Evolutionary conservation across 2,113 vertebrate genomes (phyloP), one percentile per base, ranked within the genome.

Genomic region (Marcusenius ussheri): DNA sequence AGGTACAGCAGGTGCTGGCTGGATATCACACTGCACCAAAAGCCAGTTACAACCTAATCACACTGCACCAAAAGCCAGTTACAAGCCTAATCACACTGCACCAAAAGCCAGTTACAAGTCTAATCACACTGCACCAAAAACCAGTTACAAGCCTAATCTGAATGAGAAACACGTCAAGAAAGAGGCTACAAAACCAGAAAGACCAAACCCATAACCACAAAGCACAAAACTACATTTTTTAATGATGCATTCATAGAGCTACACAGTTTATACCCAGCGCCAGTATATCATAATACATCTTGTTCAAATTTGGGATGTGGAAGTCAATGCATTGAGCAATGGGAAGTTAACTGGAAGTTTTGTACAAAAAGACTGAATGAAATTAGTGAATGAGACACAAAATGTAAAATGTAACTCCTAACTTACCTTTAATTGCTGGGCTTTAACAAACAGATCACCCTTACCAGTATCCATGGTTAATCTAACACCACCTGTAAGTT

Each of bases 381-480:
- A 47, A 24, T 84, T 11, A 84, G 21, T 24, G 8, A 45, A 19
- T n/a, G 5, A 80, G 35, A 80, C 5, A 45, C 45, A 84, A 24
- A 9, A 1, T 84, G 21, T 24, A 47, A 84, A 84, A 11, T 11
- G 21, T 24, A 84, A 46, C 85, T 9, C 31, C 56, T 74, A 39
- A 93, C 95, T 95, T 92, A 96, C 95, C 95, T 94, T 95, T 6
- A 96, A 93, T 91, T 94, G 95, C 89, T 93, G 94, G 89, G 93
- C 94, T 92, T 93, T 96, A 77, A 94, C 10, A 9, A 94, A 80
- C 46, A 90, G 93, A 27, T 95, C 94, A n/a, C 10, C 27, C 88
- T 93, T 95, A 83, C 89, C 50, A 39, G 45, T 15, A 62, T 96
- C 94, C 95, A 96, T 96, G 83, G n/a, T 90, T 56, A 31, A 84